Conservation (phyloP, 2,113 vertebrate species). For the Crotalus horridus region DNA sequence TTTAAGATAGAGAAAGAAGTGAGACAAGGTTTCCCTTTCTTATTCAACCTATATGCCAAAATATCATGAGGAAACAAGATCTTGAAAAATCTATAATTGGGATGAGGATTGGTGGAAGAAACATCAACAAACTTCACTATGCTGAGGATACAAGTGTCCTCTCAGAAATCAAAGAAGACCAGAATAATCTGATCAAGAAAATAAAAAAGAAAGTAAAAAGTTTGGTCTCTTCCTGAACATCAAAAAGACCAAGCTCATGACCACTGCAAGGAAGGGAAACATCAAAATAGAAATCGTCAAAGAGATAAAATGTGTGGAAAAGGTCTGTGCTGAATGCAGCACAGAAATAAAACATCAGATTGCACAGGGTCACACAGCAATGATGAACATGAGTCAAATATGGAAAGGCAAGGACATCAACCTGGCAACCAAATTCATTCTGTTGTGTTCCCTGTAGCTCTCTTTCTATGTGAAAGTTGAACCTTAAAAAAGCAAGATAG, state of each 20-base stretch:
- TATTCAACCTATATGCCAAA: too few relatives aligned
- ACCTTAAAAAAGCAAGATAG: not conserved
- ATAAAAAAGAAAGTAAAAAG: not conserved
- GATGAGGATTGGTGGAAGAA: too few relatives aligned
- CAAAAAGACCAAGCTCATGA: not conserved
- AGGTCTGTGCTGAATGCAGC: not conserved
- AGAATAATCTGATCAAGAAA: not conserved
- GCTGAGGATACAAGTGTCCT: too few relatives aligned
- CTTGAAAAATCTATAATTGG: too few relatives aligned
- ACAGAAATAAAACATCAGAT: not conserved
- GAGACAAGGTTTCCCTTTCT: too few relatives aligned
- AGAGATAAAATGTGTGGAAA: not conserved
- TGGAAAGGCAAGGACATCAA: not conserved
- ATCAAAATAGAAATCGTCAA: not conserved
- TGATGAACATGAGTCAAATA: not conserved
- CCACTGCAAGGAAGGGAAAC: not conserved
- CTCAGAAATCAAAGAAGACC: not conserved
- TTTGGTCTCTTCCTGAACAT: not conserved
- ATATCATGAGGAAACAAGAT: too few relatives aligned
- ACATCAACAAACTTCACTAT: too few relatives aligned
- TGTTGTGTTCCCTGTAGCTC: not conserved
- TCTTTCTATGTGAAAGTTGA: not conserved
- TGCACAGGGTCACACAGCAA: not conserved
- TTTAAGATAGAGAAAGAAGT: too few relatives aligned
- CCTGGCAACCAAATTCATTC: not conserved